Evolutionary conservation across 2,797 vertebrate species (phyloP).

Genomic region (Gadopsis bispinosus): DNA sequence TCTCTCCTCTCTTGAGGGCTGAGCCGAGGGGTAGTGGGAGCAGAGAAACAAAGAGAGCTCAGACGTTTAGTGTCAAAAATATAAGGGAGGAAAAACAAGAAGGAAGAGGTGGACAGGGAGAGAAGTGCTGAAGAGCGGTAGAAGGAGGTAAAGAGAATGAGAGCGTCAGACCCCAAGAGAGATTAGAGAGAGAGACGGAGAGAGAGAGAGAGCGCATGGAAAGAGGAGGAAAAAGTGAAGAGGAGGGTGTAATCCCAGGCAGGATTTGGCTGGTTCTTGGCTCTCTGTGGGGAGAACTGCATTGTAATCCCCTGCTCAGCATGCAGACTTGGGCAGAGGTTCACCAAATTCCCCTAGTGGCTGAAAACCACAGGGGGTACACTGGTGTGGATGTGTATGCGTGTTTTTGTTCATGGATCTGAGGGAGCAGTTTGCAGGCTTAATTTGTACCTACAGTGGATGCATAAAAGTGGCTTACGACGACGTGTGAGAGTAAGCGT

Average conservation of each 20-base stretch:
- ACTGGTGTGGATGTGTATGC: constrained; percentile 19
- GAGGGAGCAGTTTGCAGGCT: constrained; percentile 48
- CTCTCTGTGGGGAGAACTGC: constrained; percentile 70
- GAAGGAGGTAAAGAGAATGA: constrained; percentile 36
- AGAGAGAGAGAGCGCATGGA: constrained; percentile 32
- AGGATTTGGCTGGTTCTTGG: constrained; percentile 78
- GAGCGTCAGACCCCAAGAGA: constrained; percentile 15
- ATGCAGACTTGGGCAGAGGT: constrained; percentile 78
- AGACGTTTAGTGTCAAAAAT: constrained; percentile 53
- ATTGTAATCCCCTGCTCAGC: constrained; percentile 81
- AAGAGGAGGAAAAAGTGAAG: constrained; percentile 49
- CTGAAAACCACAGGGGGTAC: constrained; percentile 59
- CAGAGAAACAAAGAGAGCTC: constrained; percentile 44
- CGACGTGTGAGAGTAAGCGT: constrained; percentile 24
- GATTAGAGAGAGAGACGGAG: no score
- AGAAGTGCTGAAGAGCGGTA: constrained; percentile 21
- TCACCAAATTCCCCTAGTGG: constrained; percentile 68
- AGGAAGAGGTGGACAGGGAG: constrained; percentile 45
- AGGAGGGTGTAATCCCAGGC: constrained; percentile 77
- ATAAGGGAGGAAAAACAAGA: constrained; percentile 18
- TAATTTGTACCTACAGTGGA: constrained; percentile 50
- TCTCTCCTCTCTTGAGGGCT: constrained; percentile 32
- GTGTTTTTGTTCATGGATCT: constrained; percentile 28
- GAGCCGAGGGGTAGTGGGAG: constrained; percentile 34
- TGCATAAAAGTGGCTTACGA: constrained; percentile 38